Percentiles rank a stretch among this genome's conserved stretches.
Evolutionary conservation across 2,888 invertebrate species (phyloP).

Genomic region (Drosophila pseudotalamancana): DNA sequence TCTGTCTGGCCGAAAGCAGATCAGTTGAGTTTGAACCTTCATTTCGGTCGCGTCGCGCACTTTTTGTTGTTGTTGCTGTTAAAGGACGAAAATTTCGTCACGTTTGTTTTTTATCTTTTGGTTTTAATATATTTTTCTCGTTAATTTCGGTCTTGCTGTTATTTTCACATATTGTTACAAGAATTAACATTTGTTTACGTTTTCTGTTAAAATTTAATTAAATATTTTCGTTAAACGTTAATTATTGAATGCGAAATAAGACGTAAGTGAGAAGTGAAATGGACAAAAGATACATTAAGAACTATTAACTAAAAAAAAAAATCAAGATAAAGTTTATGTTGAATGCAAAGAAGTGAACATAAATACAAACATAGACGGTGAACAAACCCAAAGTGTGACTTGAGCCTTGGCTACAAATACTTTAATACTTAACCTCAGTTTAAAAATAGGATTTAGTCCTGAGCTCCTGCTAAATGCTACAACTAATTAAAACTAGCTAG

Average conservation of each 20-base stretch:
- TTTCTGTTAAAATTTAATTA: constrained; percentile 40
- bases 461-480: too few species aligned
- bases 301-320: too few species aligned
- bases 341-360: not conserved
- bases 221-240: constrained; percentile 8
- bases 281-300: too few species aligned
- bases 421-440: too few species aligned
- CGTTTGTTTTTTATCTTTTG: constrained; percentile 44
- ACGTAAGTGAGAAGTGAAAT: constrained; percentile 31
- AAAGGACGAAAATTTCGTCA: constrained; percentile 41
- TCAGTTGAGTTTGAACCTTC: constrained; percentile 80
- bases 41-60: constrained; percentile 76
- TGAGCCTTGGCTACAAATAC: too few species aligned
- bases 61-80: constrained; percentile 55
- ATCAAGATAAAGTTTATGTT: not conserved
- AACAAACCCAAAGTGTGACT: too few species aligned
- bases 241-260: not conserved
- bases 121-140: constrained; percentile 20
- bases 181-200: constrained; percentile 47
- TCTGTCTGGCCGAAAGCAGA: constrained; percentile 38
- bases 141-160: constrained; percentile 69
- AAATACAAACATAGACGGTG: too few species aligned
- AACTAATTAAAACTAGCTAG: not conserved
- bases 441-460: too few species aligned
- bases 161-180: constrained; percentile 44